Conservation (phyloP, 2,797 vertebrate species). For the Martes flavigula region DNA sequence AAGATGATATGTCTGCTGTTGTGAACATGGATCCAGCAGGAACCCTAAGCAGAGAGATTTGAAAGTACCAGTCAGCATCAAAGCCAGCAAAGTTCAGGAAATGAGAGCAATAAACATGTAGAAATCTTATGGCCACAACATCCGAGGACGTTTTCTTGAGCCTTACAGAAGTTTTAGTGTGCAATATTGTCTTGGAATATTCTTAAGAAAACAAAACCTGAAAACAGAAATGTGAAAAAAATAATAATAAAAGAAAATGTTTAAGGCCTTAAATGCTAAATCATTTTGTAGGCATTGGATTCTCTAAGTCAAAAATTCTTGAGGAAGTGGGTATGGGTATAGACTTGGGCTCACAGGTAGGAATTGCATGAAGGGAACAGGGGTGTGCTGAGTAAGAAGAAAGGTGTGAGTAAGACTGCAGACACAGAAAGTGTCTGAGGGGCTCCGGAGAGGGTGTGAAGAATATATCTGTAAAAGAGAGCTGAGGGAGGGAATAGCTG, state of each 20-base stretch:
- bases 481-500: neutral
- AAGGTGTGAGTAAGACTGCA: neutral
- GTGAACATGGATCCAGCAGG: neutral
- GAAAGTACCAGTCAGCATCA: neutral
- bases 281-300: neutral
- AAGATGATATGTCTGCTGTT: neutral
- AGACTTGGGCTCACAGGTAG: neutral
- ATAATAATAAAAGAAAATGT: neutral
- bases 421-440: neutral
- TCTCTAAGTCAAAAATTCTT: neutral
- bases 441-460: neutral
- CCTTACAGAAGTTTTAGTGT: neutral
- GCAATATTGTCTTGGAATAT: neutral
- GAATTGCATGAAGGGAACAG: neutral
- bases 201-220: neutral
- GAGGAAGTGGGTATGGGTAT: neutral
- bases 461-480: neutral
- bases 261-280: neutral
- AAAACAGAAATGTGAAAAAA: constrained; percentile 10
- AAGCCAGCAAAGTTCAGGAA: neutral
- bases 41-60: too few species aligned
- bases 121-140: neutral
- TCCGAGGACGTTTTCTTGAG: neutral
- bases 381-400: neutral
- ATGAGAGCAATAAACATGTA: neutral